Conservation (phyloP, 2,113 vertebrate species). For the Pitta sordida region DNA sequence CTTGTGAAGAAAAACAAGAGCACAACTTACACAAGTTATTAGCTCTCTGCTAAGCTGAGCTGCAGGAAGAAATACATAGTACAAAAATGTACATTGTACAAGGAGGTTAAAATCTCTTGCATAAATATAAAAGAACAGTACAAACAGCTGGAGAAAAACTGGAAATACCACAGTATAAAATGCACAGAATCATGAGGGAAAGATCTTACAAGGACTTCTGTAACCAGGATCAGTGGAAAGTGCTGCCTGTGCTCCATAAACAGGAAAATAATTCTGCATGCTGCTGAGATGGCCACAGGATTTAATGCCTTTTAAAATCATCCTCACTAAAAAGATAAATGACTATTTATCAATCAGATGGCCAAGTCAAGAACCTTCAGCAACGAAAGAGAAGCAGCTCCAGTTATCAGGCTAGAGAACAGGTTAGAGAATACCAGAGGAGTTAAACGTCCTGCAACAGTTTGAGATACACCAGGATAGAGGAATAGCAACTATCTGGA, state of each 20-base stretch:
- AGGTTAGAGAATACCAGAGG: background rate
- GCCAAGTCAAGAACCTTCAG: background rate
- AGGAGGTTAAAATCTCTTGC: background rate
- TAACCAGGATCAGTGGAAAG: slow-evolving; percentile 4
- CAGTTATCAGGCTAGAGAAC: background rate
- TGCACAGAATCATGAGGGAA: background rate
- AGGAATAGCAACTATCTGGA: background rate
- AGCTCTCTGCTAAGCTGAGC: background rate
- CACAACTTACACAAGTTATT: background rate
- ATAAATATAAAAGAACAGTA: background rate
- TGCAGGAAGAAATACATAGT: background rate
- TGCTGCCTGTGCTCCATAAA: background rate
- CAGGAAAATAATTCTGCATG: background rate
- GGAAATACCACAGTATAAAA: background rate
- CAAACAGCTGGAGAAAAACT: background rate
- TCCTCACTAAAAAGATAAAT: background rate
- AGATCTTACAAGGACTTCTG: background rate
- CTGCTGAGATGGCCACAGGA: background rate
- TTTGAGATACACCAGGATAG: background rate
- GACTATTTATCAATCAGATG: background rate
- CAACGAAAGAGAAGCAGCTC: background rate
- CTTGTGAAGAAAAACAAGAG: background rate
- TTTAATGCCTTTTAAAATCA: slow-evolving; percentile 3
- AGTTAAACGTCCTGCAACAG: background rate
- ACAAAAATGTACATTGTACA: background rate